phyloP scores from a whole-genome alignment of 2,797 vertebrate genomes.

The Coregonus sp. region DNA sequence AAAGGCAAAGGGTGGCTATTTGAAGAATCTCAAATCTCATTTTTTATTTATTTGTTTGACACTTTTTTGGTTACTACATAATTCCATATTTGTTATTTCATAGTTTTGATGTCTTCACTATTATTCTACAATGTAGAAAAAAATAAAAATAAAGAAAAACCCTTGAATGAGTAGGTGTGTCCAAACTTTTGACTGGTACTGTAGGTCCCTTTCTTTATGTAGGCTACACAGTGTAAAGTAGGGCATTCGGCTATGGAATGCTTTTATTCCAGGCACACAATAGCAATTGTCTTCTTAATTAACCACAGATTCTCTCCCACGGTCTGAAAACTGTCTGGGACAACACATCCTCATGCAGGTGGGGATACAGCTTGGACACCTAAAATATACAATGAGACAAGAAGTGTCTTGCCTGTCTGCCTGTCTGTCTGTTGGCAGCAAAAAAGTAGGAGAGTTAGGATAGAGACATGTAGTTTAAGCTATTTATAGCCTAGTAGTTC shows the following conservation, averaged over 20 bases:
- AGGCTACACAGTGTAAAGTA: not conserved
- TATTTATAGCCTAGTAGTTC: not conserved
- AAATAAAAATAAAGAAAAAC: no score
- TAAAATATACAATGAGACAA: not conserved
- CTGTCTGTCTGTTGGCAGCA: not conserved
- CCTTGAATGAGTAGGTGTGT: no score
- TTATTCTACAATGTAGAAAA: no score
- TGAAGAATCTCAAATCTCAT: no score
- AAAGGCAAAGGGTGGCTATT: no score
- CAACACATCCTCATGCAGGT: slow-evolving; percentile 7
- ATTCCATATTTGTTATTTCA: no score
- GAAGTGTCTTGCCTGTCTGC: not conserved
- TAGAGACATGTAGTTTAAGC: not conserved
- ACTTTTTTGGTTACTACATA: no score
- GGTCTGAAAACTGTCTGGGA: slow-evolving; percentile 51
- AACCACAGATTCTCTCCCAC: slow-evolving; percentile 58
- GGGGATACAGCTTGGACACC: not conserved
- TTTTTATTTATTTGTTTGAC: no score
- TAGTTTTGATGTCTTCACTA: no score
- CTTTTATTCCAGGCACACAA: slow-evolving; percentile 53
- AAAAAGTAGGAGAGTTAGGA: not conserved
- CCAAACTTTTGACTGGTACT: no score
- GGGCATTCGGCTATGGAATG: slow-evolving; percentile 20
- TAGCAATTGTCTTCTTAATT: slow-evolving; percentile 66
- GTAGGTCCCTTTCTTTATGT: slow-evolving; percentile 35